Base-by-base conservation (phyloP, 1,140 invertebrate species). In the Stegodyphus mimosarum region DNA sequence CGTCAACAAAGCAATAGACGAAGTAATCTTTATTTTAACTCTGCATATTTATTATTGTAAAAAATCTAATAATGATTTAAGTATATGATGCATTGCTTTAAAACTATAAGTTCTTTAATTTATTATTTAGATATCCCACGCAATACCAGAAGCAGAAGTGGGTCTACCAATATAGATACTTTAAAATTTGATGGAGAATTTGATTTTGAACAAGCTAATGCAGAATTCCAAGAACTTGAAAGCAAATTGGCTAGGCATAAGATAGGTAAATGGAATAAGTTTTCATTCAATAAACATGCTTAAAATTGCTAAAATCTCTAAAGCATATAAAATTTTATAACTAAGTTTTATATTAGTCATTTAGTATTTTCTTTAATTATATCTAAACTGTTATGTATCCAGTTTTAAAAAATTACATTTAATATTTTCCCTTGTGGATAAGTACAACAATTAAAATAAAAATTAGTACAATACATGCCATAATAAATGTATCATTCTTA, bases 141-240 rank as follows among this genome's bases (percentile, higher is more conserved):
- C 18, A 48, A 75, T 6, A 64, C 63, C 2, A 18, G 60, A 75
- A 50, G 83, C 18, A 77, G 67, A 50, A 10, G 13, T 50, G 67
- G 55, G 49, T 18, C 50, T 49, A 33, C n/a, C 33, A 33, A 17
- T 5, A 4, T 60, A 17, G 77, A 86, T 67, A 77, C 18, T 64
- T 33, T 83, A 63, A 77, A 67, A 50, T 87, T 84, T 74, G 76
- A 84, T n/a, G 95, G 94, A 77, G 97, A 99, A 88, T 99, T 97
- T 90, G 98, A 99, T 91, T 99, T 99, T 91, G 98, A 99, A 90
- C 95, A 97, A 90, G 96, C 97, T 11, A 99, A 99, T 91, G 96
- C 95, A 55, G 94, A 98, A 90, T 99, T 99, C 91, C 95, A 98
- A 89, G 96, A 98, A 90, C 91, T 99, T 15, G 94, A 95, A 90